Evolutionary conservation across 2,888 invertebrate genomes (phyloP).

Genomic region (Deroplatys truncata): DNA sequence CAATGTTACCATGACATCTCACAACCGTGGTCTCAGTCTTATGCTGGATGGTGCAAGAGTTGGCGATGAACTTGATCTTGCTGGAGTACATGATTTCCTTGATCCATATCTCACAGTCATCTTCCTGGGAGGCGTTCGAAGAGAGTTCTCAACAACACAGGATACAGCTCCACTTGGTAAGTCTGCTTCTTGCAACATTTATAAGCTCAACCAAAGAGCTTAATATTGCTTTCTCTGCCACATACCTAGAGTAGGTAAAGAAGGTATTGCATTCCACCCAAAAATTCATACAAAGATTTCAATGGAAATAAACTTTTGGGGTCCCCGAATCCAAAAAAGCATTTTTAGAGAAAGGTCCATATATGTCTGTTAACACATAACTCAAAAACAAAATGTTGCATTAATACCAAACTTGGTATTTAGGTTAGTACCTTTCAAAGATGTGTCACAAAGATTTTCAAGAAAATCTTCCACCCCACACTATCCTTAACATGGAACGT

Average conservation of each 20-base stretch:
- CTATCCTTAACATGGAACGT: neutral
- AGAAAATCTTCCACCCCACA: neutral
- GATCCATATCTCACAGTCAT: constrained; percentile 83
- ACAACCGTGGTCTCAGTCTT: constrained; percentile 65
- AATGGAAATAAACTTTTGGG: too few relatives aligned
- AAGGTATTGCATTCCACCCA: too few relatives aligned
- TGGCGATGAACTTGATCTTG: constrained; percentile 82
- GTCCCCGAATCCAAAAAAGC: too few relatives aligned
- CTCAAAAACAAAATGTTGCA: neutral
- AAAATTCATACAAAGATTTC: too few relatives aligned
- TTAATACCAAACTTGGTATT: neutral
- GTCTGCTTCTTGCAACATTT: neutral
- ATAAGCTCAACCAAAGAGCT: too few relatives aligned
- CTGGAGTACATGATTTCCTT: constrained; percentile 85
- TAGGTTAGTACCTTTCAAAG: too few relatives aligned
- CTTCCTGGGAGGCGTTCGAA: constrained; percentile 71
- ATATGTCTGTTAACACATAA: too few relatives aligned
- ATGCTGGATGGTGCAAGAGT: constrained; percentile 65
- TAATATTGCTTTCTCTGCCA: too few relatives aligned
- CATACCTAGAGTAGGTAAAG: too few relatives aligned
- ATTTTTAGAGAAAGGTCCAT: too few relatives aligned
- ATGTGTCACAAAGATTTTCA: too few relatives aligned
- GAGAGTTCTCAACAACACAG: constrained; percentile 40
- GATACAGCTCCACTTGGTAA: constrained; percentile 41
- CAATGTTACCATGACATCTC: constrained; percentile 71